A percentile compares a stretch with the other conserved stretches of the same genome.
Evolutionary conservation across 2,797 vertebrate genomes (phyloP).

Genomic region (Enteromius treurensis): DNA sequence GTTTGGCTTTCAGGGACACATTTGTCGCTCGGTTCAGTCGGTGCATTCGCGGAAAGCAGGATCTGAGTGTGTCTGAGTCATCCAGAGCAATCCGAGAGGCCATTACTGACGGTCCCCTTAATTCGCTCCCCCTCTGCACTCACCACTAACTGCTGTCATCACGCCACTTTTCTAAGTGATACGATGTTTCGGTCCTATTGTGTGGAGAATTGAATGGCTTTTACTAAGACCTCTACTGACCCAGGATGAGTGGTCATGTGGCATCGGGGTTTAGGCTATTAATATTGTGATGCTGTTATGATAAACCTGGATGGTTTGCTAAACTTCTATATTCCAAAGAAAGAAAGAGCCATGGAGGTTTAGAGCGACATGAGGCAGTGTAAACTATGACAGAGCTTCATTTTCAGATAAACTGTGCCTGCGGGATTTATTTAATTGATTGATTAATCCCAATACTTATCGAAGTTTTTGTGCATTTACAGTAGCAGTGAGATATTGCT

Average conservation of each 20-base stretch:
- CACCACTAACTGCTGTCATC: slow-evolving; percentile 23
- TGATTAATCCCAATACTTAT: not conserved
- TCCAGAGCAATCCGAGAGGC: slow-evolving; percentile 24
- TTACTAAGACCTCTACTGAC: slow-evolving; percentile 13
- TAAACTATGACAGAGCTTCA: not conserved
- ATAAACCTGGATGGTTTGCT: not conserved
- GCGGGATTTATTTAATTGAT: not conserved
- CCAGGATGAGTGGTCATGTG: not conserved
- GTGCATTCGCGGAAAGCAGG: not conserved
- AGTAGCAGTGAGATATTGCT: not conserved
- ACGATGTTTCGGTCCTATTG: slow-evolving; percentile 8
- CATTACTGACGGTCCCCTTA: slow-evolving; percentile 23
- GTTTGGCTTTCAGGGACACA: not conserved
- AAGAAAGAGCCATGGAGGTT: not conserved
- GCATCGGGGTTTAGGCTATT: not conserved
- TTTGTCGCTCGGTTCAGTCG: not conserved
- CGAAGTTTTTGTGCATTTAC: not conserved
- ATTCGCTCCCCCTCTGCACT: not conserved
- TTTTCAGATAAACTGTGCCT: not conserved
- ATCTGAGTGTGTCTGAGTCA: slow-evolving; percentile 14
- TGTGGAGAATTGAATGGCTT: slow-evolving; percentile 32
- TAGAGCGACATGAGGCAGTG: not conserved
- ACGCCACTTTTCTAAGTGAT: not conserved
- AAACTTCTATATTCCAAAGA: not conserved
- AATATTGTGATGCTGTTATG: not conserved